These are phyloP conservation scores for Urophycis tenuis DNA, from an alignment of 2,797 vertebrate species.

Conservation along the genomic window DNA sequence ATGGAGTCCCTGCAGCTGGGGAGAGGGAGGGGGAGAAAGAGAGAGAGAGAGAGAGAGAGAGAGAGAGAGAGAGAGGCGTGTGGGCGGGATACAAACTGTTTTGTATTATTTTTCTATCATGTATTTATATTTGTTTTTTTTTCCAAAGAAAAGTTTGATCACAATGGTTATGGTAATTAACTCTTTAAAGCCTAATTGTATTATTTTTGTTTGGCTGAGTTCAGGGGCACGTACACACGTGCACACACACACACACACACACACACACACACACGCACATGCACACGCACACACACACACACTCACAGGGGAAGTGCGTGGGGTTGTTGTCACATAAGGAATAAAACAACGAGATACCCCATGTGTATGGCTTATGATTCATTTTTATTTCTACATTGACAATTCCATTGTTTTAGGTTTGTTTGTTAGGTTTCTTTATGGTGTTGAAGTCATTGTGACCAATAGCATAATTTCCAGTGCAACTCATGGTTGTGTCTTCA, in stretches of 20 bases:
- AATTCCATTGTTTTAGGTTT: not conserved
- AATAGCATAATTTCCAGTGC: not conserved
- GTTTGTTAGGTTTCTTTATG: not conserved
- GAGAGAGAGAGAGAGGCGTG: too few species aligned
- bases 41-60: not conserved
- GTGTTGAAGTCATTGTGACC: not conserved
- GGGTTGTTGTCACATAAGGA: not conserved
- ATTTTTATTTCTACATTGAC: not conserved
- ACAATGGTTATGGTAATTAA: not conserved
- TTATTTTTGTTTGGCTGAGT: not conserved
- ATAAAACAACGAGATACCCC: not conserved
- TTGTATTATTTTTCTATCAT: not conserved
- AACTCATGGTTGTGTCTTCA: not conserved
- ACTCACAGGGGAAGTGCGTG: not conserved
- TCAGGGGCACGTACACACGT: not conserved
- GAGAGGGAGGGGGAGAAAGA: not conserved
- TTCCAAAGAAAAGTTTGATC: not conserved
- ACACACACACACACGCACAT: not conserved
- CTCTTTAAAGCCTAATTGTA: not conserved
- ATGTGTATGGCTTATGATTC: not conserved
- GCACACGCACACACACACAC: not conserved
- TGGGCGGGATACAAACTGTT: too few species aligned
- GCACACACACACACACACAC: not conserved
- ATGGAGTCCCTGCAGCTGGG: constrained; percentile 30
- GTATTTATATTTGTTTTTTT: not conserved